Percentiles rank a stretch among this genome's conserved stretches.
Conservation (phyloP, 2,888 invertebrate species). For the Drosophila nr. medialis region DNA sequence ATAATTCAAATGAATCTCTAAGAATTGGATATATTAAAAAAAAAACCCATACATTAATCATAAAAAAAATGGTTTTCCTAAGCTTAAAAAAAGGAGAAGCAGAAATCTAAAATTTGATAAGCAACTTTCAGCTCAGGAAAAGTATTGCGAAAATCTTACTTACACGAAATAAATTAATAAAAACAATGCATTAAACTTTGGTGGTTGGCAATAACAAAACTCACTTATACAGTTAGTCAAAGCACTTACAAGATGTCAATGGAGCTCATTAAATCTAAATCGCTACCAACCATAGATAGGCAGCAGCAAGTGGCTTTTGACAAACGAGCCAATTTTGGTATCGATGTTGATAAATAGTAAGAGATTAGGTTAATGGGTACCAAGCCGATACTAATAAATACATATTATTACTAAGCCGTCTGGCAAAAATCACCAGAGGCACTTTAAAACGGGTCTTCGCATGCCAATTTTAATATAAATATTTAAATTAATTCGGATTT, state of each 20-base stretch:
- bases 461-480: conserved; percentile 23
- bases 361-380: conserved; percentile 55
- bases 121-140: background rate
- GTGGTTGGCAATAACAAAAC: conserved; percentile 2
- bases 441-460: conserved; percentile 62
- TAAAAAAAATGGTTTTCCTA: background rate
- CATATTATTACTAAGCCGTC: conserved; percentile 42
- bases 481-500: conserved; percentile 20
- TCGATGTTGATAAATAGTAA: conserved; percentile 56
- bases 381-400: conserved; percentile 41
- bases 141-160: background rate
- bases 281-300: conserved; percentile 68
- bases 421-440: conserved; percentile 49
- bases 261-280: conserved; percentile 60
- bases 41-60: background rate
- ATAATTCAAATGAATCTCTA: conserved; percentile 1
- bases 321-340: conserved; percentile 38
- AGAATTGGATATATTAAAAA: background rate
- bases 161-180: background rate
- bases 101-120: background rate
- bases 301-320: conserved; percentile 25
- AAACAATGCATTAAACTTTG: conserved; percentile 16
- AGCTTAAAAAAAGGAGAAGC: background rate
- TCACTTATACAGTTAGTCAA: conserved; percentile 8
- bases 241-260: conserved; percentile 61